phyloP scores from a whole-genome alignment of 2,888 invertebrate species.

The Hybos culiciformis region DNA sequence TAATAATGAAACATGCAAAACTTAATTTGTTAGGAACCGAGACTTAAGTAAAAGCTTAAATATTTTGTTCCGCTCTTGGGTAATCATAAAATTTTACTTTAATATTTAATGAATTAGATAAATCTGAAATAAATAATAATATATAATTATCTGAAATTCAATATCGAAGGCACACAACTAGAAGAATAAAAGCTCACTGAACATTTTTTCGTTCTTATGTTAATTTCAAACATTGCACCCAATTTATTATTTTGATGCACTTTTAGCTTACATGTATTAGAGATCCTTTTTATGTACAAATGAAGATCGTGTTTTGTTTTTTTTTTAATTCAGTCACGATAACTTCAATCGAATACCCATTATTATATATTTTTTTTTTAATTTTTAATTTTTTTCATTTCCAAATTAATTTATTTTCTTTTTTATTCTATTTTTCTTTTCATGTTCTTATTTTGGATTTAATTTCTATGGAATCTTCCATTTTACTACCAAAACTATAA shows the following conservation, averaged over 20 bases:
- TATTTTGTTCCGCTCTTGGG: too few relatives aligned
- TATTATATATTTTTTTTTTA: background rate
- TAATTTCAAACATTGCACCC: too few relatives aligned
- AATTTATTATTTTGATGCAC: background rate
- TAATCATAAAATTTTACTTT: too few relatives aligned
- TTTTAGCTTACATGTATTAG: background rate
- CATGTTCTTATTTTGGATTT: background rate
- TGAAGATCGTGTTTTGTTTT: background rate
- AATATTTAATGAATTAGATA: too few relatives aligned
- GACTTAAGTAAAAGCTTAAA: too few relatives aligned
- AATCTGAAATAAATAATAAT: too few relatives aligned
- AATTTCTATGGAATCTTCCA: slow-evolving; percentile 9
- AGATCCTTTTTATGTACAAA: background rate
- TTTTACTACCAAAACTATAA: slow-evolving; percentile 14
- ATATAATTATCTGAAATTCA: too few relatives aligned
- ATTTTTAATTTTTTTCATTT: slow-evolving; percentile 4
- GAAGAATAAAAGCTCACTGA: too few relatives aligned
- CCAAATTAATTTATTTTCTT: slow-evolving; percentile 3
- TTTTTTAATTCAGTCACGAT: background rate
- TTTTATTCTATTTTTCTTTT: slow-evolving; percentile 4
- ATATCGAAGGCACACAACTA: too few relatives aligned
- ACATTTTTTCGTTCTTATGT: too few relatives aligned
- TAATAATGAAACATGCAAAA: too few relatives aligned
- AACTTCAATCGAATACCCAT: background rate
- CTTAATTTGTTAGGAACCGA: too few relatives aligned